Conservation (phyloP, 2,797 vertebrate genomes). For the Gadopsis bispinosus region DNA sequence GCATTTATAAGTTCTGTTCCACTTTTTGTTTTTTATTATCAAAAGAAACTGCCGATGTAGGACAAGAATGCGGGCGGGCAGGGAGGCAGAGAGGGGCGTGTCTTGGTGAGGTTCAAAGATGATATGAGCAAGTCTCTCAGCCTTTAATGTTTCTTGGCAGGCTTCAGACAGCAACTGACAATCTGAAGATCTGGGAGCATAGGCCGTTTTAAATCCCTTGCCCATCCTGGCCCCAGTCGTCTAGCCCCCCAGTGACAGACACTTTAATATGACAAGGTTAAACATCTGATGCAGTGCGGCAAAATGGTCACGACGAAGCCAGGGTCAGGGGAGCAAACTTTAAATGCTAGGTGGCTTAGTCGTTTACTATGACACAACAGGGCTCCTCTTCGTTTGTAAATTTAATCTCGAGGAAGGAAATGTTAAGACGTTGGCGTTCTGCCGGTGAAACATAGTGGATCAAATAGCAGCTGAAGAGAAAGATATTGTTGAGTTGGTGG, state of each 20-base stretch:
- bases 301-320: slow-evolving; percentile 54
- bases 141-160: slow-evolving; percentile 86
- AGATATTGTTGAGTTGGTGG: background rate
- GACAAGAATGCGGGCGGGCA: slow-evolving; percentile 46
- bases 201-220: slow-evolving; percentile 54
- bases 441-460: background rate
- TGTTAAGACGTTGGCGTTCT: background rate
- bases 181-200: slow-evolving; percentile 76
- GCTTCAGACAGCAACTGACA: slow-evolving; percentile 80
- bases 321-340: slow-evolving; percentile 68
- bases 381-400: background rate
- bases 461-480: background rate
- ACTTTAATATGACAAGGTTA: slow-evolving; percentile 83
- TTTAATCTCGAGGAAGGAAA: slow-evolving; percentile 8
- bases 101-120: slow-evolving; percentile 80
- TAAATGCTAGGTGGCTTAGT: slow-evolving; percentile 39
- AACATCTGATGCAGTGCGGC: slow-evolving; percentile 75
- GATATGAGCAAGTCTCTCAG: slow-evolving; percentile 61
- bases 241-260: slow-evolving; percentile 75
- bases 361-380: slow-evolving; percentile 19
- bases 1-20: slow-evolving; percentile 8
- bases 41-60: slow-evolving; percentile 24
- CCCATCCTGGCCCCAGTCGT: slow-evolving; percentile 66
- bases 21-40: slow-evolving; percentile 17
- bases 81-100: slow-evolving; percentile 59